Evolutionary conservation across 2,113 vertebrate genomes (phyloP).

Genomic region (Probosciger aterrimus): DNA sequence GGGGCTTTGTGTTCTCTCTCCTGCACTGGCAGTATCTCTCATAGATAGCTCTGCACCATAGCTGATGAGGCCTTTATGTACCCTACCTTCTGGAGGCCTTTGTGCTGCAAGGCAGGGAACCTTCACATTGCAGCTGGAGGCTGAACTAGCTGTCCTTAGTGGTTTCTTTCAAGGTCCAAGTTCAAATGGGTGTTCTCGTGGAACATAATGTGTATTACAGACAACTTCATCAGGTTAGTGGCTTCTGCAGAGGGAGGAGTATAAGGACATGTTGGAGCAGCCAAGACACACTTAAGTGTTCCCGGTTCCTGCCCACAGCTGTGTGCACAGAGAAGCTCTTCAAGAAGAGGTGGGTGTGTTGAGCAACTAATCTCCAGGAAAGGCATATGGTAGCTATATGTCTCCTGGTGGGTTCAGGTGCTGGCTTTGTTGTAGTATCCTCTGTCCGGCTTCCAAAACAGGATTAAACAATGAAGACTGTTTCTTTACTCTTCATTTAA

Average conservation of each 20-base stretch:
- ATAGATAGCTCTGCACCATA: not conserved
- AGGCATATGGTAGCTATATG: not conserved
- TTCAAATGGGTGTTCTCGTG: not conserved
- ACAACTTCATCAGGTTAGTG: not conserved
- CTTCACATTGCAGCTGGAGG: not conserved
- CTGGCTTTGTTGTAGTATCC: not conserved
- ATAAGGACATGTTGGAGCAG: not conserved
- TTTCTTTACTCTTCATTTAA: conserved; percentile 6
- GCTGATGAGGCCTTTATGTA: not conserved
- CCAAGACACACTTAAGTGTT: not conserved
- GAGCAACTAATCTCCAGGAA: not conserved
- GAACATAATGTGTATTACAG: not conserved
- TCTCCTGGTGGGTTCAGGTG: not conserved
- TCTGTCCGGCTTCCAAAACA: not conserved
- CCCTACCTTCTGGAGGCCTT: not conserved
- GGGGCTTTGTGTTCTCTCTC: not conserved
- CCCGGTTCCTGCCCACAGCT: not conserved
- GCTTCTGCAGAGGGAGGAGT: not conserved
- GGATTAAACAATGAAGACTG: not conserved
- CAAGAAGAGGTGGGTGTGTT: not conserved
- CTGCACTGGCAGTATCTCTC: not conserved
- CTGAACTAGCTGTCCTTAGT: not conserved
- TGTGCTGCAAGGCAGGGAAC: rapidly evolving
- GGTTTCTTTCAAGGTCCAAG: not conserved
- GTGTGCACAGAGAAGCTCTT: not conserved